A percentile compares a stretch with the other conserved stretches of the same genome.
phyloP scores from a whole-genome alignment of 2,113 vertebrate species.

The Pagrus major region DNA sequence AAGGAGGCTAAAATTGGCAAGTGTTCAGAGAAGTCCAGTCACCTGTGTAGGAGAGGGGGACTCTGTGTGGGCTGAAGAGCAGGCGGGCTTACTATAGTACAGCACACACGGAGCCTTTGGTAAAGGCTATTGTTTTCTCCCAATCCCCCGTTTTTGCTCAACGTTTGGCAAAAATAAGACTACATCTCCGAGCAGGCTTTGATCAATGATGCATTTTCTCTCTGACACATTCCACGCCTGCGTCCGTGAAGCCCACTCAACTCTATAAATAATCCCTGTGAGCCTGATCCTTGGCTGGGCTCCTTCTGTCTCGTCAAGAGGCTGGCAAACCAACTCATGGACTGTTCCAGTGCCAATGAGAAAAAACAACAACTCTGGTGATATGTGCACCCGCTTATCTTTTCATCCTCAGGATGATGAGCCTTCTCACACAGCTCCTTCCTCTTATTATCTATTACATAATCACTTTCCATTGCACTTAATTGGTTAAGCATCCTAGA shows the following conservation, averaged over 20 bases:
- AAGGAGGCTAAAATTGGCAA: conserved; percentile 71
- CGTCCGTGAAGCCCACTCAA: conserved; percentile 81
- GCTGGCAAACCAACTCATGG: conserved; percentile 62
- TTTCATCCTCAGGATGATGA: conserved; percentile 41
- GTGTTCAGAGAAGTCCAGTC: conserved; percentile 67
- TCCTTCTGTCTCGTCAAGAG: conserved; percentile 79
- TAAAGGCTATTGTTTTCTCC: conserved; percentile 56
- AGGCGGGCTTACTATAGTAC: conserved; percentile 57
- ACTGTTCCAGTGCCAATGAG: conserved; percentile 43
- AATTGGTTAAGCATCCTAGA: neutral
- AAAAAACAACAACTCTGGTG: neutral
- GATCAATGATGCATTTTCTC: conserved; percentile 79
- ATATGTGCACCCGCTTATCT: conserved; percentile 43
- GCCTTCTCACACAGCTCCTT: conserved; percentile 6
- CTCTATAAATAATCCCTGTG: conserved; percentile 82
- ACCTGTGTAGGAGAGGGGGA: conserved; percentile 79
- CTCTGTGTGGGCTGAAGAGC: conserved; percentile 65
- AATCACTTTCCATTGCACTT: conserved; percentile 12
- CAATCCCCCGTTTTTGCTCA: conserved; percentile 28
- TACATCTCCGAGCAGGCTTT: conserved; percentile 67
- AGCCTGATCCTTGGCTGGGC: conserved; percentile 75
- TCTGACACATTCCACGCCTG: conserved; percentile 81
- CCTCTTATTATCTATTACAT: conserved; percentile 11
- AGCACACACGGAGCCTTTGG: conserved; percentile 27
- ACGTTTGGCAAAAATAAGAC: conserved; percentile 61